phyloP scores from a whole-genome alignment of 1,140 invertebrate species.

The Lineus longissimus region DNA sequence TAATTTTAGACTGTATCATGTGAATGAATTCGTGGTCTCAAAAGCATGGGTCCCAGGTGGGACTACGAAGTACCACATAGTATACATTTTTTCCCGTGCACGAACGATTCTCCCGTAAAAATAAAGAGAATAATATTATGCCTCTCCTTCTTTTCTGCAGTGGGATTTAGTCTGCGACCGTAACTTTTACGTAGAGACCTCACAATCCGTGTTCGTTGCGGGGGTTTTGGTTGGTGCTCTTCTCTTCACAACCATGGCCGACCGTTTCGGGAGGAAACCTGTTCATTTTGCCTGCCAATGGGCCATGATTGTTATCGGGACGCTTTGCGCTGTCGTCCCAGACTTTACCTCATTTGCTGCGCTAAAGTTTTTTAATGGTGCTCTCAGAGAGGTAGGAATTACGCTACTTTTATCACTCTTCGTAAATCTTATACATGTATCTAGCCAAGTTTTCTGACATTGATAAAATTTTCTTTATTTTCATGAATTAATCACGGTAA shows the following conservation, averaged over 20 bases:
- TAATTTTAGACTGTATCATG: too few relatives aligned
- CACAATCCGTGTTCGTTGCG: constrained; percentile 74
- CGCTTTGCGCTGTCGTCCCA: background rate
- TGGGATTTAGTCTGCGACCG: constrained; percentile 72
- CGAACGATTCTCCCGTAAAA: too few relatives aligned
- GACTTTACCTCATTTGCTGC: background rate
- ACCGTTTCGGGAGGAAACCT: constrained; percentile 57
- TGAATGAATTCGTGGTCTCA: too few relatives aligned
- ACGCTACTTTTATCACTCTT: too few relatives aligned
- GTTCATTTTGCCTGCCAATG: constrained; percentile 3
- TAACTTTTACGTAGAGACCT: constrained; percentile 64
- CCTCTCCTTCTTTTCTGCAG: constrained; percentile 43
- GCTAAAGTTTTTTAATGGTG: background rate
- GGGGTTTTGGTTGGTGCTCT: constrained; percentile 75
- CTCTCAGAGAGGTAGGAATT: background rate
- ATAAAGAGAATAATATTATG: too few relatives aligned
- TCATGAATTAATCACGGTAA: too few relatives aligned
- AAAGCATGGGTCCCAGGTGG: too few relatives aligned
- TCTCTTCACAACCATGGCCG: constrained; percentile 72
- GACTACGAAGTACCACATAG: too few relatives aligned
- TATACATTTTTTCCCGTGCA: too few relatives aligned
- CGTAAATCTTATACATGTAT: too few relatives aligned
- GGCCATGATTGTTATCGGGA: constrained; percentile 1
- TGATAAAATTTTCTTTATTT: too few relatives aligned
- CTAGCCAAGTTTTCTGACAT: too few relatives aligned